A percentile compares a stretch with the other conserved stretches of the same genome.
Evolutionary conservation across 1,140 invertebrate species (phyloP).

Genomic region (Goniozus legneri): DNA sequence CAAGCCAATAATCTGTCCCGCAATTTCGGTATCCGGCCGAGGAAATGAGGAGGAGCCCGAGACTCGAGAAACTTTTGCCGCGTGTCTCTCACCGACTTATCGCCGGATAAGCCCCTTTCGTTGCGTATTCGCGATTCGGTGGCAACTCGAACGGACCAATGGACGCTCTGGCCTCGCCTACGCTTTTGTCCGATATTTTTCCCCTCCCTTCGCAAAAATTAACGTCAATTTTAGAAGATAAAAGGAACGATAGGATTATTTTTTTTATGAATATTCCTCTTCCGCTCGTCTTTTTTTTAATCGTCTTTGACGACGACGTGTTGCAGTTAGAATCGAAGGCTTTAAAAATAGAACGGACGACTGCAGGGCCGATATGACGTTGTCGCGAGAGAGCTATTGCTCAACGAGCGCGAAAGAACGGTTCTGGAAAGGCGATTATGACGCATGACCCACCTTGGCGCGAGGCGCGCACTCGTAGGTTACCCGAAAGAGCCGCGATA

Average conservation of each 20-base stretch:
- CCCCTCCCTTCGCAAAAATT: too few species aligned
- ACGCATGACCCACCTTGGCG: constrained; percentile 14
- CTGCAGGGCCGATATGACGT: neutral
- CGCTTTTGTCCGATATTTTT: too few species aligned
- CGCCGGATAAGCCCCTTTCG: constrained; percentile 25
- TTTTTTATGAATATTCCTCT: too few species aligned
- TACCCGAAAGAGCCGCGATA: too few species aligned
- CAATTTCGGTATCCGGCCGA: constrained; percentile 33
- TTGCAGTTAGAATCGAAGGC: too few species aligned
- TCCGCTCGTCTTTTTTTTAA: too few species aligned
- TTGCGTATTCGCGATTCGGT: too few species aligned
- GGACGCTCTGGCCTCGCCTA: too few species aligned
- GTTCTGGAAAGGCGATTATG: constrained; percentile 13
- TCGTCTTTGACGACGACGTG: too few species aligned
- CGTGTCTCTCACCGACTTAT: constrained; percentile 27
- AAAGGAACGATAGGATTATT: too few species aligned
- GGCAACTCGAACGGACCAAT: too few species aligned
- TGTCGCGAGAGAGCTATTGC: neutral
- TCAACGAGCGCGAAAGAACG: constrained; percentile 17
- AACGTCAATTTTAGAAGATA: too few species aligned
- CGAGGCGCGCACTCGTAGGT: neutral
- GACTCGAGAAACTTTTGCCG: constrained; percentile 24
- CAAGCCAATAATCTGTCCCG: constrained; percentile 40
- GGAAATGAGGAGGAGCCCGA: constrained; percentile 29
- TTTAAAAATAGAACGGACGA: neutral